These are phyloP conservation scores for Arbacia lixula DNA, from an alignment of 53 echinoderm and acorn worm genomes.

Conservation along the genomic window DNA sequence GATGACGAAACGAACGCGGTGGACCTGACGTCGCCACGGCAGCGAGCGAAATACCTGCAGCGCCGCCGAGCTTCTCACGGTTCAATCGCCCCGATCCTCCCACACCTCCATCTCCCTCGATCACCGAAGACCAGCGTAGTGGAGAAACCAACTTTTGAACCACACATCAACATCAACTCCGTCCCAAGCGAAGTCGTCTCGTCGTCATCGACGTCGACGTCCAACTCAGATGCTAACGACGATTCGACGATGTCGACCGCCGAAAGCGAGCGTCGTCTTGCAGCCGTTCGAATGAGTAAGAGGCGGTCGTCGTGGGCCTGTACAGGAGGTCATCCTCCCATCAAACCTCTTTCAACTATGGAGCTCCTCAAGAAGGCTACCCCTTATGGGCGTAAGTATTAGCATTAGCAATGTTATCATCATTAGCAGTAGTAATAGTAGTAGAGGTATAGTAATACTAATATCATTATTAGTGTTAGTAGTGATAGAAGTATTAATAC, in stretches of 20 bases:
- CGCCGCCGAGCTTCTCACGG: constrained; percentile 44
- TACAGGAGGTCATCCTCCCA: constrained; percentile 49
- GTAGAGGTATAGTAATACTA: no score
- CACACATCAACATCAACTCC: background rate
- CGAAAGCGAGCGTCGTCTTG: background rate
- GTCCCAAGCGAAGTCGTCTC: background rate
- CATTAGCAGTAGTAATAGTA: no score
- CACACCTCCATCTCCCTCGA: constrained; percentile 43
- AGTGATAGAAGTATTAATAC: no score
- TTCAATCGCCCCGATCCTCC: constrained; percentile 41
- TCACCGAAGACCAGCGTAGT: constrained; percentile 20
- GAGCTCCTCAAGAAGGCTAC: constrained; percentile 53
- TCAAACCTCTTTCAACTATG: constrained; percentile 45
- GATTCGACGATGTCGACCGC: constrained; percentile 4
- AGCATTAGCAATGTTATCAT: no score
- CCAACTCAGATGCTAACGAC: background rate
- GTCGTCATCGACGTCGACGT: background rate
- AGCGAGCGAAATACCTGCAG: constrained; percentile 38
- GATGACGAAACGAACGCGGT: background rate
- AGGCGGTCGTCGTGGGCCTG: constrained; percentile 83
- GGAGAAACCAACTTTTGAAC: background rate
- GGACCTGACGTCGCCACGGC: constrained; percentile 19
- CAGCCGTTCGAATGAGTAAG: constrained; percentile 18
- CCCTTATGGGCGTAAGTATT: background rate
- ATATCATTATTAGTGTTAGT: no score